Conservation (phyloP, 2,797 vertebrate species). For the Acanthurus lineatus region DNA sequence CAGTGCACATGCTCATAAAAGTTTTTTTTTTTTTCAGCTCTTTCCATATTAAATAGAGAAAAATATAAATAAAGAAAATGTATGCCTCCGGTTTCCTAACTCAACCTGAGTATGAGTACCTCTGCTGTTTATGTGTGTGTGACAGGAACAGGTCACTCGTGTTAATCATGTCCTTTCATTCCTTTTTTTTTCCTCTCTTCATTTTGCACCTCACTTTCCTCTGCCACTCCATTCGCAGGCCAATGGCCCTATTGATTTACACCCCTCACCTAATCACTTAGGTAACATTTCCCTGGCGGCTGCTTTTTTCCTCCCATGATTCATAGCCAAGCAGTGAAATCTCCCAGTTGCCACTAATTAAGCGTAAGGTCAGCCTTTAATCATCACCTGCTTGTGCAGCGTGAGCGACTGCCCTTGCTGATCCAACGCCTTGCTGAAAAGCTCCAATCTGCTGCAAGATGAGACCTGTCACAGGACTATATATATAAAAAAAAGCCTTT, state of each 20-base stretch:
- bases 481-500: background rate
- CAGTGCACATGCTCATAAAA: background rate
- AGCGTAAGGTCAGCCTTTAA: conserved; percentile 84
- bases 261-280: conserved; percentile 82
- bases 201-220: conserved; percentile 69
- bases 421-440: conserved; percentile 46
- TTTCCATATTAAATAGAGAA: conserved; percentile 16
- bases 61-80: background rate
- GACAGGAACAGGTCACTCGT: conserved; percentile 47
- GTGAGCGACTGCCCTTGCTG: conserved; percentile 59
- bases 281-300: conserved; percentile 80
- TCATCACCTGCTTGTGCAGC: conserved; percentile 79
- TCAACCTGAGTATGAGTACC: background rate
- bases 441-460: conserved; percentile 32
- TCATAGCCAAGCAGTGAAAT: conserved; percentile 78
- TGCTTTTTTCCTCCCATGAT: conserved; percentile 75
- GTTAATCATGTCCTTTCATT: conserved; percentile 77
- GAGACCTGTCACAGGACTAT: conserved; percentile 9
- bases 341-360: conserved; percentile 82
- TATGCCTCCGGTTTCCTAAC: background rate
- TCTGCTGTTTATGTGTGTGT: conserved; percentile 43
- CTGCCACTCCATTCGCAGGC: conserved; percentile 75
- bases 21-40: background rate
- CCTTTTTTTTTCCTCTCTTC: conserved; percentile 63
- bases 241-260: conserved; percentile 82